Conservation (phyloP, 2,797 vertebrate species). For the Tragopan temminckii region DNA sequence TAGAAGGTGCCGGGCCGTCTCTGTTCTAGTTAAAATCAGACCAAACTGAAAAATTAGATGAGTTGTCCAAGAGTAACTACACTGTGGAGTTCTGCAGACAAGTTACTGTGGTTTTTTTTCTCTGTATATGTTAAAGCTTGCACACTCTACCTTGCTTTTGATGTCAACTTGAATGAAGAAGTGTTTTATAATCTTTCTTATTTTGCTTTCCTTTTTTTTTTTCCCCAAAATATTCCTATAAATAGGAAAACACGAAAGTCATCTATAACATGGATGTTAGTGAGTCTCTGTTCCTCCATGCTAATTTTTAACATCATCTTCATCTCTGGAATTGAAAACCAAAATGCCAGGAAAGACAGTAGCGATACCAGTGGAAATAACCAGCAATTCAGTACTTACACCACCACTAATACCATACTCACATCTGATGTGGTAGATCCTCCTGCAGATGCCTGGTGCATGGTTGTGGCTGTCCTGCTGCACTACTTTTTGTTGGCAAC, state of each 20-base stretch:
- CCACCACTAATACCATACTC: rapidly evolving
- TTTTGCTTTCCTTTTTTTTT: background rate
- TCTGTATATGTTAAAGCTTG: background rate
- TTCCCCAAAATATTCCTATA: background rate
- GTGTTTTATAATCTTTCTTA: background rate
- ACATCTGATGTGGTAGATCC: background rate
- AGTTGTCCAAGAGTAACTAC: background rate
- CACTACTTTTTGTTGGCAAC: conserved; percentile 83
- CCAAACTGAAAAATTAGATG: background rate
- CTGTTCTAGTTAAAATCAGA: background rate
- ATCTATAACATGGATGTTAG: conserved; percentile 70
- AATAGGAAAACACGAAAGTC: conserved; percentile 68
- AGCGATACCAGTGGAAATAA: background rate
- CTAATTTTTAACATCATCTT: conserved; percentile 85
- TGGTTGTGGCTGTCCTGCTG: conserved; percentile 61
- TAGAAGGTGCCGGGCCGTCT: background rate
- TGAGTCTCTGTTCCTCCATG: conserved; percentile 80
- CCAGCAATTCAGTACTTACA: background rate
- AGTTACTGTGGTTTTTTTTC: background rate
- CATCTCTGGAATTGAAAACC: conserved; percentile 79
- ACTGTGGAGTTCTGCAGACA: background rate
- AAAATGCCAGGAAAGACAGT: background rate
- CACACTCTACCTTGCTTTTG: background rate
- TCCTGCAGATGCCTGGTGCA: conserved; percentile 47
- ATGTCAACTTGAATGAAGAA: background rate